A percentile compares a stretch with the other conserved stretches of the same genome.
These are phyloP conservation scores for Pandion haliaetus DNA, from an alignment of 2,113 vertebrate species.

Conservation along the genomic window DNA sequence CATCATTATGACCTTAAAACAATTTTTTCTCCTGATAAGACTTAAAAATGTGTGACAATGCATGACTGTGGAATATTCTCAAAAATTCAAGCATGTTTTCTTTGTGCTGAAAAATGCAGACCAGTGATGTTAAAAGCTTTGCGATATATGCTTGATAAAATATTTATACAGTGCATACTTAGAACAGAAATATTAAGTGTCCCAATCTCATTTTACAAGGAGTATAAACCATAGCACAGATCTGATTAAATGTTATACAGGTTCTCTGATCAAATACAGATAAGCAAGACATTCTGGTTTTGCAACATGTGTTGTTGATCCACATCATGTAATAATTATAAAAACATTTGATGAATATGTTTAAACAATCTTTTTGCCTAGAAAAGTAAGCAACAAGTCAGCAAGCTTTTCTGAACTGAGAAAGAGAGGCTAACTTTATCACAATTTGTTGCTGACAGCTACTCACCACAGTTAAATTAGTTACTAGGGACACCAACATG, in stretches of 20 bases:
- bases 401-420: background rate
- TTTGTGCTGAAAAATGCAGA: background rate
- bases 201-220: background rate
- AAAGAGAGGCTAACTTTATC: background rate
- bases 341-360: background rate
- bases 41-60: background rate
- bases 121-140: background rate
- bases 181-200: background rate
- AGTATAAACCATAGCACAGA: background rate
- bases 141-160: background rate
- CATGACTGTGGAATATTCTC: background rate
- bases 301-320: background rate
- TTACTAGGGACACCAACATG: background rate
- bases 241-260: background rate
- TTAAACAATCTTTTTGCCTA: background rate
- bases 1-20: background rate
- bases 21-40: background rate
- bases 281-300: background rate
- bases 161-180: background rate
- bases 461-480: background rate
- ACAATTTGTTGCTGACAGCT: background rate
- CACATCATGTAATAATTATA: background rate
- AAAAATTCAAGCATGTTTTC: background rate
- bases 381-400: background rate
- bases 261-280: background rate